Conservation (phyloP, 2,797 vertebrate species). For the Prionace glauca region DNA sequence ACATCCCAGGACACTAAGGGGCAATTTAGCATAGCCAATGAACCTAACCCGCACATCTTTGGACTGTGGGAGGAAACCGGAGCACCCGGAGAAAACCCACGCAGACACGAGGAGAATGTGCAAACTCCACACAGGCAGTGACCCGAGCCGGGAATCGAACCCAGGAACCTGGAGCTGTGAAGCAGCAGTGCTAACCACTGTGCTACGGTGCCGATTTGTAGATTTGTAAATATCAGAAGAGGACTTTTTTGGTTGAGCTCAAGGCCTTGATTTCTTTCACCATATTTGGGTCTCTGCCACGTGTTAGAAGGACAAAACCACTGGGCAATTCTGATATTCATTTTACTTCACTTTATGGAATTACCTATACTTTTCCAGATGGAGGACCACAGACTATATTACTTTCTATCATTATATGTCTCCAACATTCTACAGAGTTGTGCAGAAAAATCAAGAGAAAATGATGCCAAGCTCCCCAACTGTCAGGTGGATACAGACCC, state of each 20-base stretch:
- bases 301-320: background rate
- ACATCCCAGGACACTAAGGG: too few relatives aligned
- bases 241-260: background rate
- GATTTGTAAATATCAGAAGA: background rate
- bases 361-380: background rate
- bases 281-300: background rate
- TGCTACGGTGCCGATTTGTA: too few relatives aligned
- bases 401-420: background rate
- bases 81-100: too few relatives aligned
- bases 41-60: too few relatives aligned
- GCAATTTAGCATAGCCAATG: too few relatives aligned
- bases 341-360: background rate
- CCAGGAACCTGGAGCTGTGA: too few relatives aligned
- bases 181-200: too few relatives aligned
- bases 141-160: too few relatives aligned
- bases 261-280: too few relatives aligned
- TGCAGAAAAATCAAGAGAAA: background rate
- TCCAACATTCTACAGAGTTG: background rate
- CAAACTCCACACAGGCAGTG: too few relatives aligned
- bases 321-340: background rate
- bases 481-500: background rate
- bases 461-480: background rate
- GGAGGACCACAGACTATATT: background rate
- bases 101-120: too few relatives aligned
- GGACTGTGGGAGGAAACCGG: too few relatives aligned